phyloP scores from a whole-genome alignment of 2,888 invertebrate genomes.

The Agrotis ipsilon region DNA sequence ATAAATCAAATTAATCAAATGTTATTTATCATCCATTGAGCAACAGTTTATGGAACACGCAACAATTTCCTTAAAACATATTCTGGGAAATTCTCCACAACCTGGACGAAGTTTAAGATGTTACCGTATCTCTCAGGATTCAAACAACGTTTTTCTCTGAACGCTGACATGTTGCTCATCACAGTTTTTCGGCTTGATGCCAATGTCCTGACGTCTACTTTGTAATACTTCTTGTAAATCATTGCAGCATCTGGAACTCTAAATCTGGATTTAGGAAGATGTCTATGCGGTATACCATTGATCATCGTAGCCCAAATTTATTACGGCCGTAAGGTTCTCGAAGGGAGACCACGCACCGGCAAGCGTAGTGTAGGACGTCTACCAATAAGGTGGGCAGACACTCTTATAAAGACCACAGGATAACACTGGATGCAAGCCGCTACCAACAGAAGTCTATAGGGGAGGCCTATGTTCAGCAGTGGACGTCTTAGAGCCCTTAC shows the following conservation, averaged over 20 bases:
- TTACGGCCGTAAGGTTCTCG: too few relatives aligned
- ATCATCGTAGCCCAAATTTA: neutral
- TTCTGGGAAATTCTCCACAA: neutral
- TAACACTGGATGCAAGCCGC: too few relatives aligned
- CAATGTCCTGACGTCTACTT: slow-evolving; percentile 7
- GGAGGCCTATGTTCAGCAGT: too few relatives aligned
- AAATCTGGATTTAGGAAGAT: neutral
- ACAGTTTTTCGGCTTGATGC: slow-evolving; percentile 60
- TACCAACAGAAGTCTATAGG: too few relatives aligned
- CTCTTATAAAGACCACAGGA: too few relatives aligned
- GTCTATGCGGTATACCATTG: neutral
- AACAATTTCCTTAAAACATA: neutral
- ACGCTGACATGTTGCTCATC: slow-evolving; percentile 29
- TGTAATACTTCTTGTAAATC: neutral
- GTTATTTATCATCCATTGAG: too few relatives aligned
- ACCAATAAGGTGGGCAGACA: too few relatives aligned
- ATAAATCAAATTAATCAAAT: too few relatives aligned
- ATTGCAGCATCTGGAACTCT: neutral
- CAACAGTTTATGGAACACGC: too few relatives aligned
- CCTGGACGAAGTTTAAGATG: neutral
- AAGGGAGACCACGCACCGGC: too few relatives aligned
- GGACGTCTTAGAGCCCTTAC: too few relatives aligned
- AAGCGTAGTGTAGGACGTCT: too few relatives aligned
- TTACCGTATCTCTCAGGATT: neutral
- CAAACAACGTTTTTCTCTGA: slow-evolving; percentile 18